A percentile compares a stretch with the other conserved stretches of the same genome.
These are phyloP conservation scores for Thryonomys swinderianus DNA, from an alignment of 2,113 vertebrate species.

Conservation along the genomic window DNA sequence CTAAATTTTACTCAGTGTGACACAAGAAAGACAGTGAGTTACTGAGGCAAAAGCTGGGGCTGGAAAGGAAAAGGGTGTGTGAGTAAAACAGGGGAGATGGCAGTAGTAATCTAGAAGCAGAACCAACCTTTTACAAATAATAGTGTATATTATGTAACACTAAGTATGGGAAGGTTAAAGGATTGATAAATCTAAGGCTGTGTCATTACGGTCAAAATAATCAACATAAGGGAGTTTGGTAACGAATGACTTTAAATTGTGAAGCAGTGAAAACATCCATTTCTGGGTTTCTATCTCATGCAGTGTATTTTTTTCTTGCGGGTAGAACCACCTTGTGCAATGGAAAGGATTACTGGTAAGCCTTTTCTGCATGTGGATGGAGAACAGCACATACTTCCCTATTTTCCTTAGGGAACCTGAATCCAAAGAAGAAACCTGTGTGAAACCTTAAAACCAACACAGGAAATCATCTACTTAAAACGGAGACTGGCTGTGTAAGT, in stretches of 20 bases:
- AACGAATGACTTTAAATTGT: not conserved
- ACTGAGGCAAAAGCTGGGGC: not conserved
- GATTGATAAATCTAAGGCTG: not conserved
- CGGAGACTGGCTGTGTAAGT: not conserved
- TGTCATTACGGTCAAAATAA: not conserved
- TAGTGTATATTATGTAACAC: not conserved
- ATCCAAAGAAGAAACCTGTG: not conserved
- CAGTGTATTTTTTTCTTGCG: not conserved
- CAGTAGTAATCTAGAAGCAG: not conserved
- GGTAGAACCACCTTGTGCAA: not conserved
- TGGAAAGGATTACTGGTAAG: not conserved
- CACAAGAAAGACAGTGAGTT: not conserved
- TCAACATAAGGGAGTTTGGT: not conserved
- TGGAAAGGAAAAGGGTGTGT: conserved; percentile 1
- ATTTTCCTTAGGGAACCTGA: conserved; percentile 4
- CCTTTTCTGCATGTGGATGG: not conserved
- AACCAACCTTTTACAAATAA: not conserved
- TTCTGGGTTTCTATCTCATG: not conserved
- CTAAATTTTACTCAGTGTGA: not conserved
- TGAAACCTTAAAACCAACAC: not conserved
- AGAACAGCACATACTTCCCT: not conserved
- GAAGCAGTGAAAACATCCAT: not conserved
- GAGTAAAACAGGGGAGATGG: not conserved
- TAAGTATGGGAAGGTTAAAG: not conserved
- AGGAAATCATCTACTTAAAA: not conserved